Evolutionary conservation across 2,797 vertebrate genomes (phyloP).

Genomic region (Chrysolophus pictus): DNA sequence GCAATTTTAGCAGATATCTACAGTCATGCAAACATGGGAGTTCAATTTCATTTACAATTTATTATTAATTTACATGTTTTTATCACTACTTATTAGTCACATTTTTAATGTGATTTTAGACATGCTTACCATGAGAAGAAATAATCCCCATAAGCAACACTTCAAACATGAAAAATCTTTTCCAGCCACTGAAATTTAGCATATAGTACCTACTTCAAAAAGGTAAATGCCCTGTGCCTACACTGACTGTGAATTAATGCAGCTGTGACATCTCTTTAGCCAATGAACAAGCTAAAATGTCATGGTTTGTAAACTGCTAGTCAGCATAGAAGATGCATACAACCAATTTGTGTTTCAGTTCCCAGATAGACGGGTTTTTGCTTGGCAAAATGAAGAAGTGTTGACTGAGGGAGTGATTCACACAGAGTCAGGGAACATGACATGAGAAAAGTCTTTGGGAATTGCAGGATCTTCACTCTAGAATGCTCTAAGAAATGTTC

Average conservation of each 20-base stretch:
- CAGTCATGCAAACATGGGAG: background rate
- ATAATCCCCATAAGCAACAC: background rate
- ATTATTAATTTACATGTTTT: background rate
- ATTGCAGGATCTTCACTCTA: background rate
- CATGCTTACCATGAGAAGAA: background rate
- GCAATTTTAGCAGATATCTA: background rate
- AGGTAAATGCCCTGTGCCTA: background rate
- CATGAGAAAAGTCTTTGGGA: background rate
- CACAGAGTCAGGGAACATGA: background rate
- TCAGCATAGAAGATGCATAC: background rate
- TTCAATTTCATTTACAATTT: background rate
- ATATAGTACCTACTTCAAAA: background rate
- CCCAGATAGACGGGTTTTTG: background rate
- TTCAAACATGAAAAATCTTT: background rate
- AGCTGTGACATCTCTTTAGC: background rate
- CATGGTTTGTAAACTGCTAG: constrained; percentile 1
- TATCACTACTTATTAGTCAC: background rate
- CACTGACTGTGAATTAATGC: background rate
- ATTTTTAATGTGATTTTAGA: background rate
- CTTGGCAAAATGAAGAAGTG: background rate
- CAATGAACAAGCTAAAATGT: background rate
- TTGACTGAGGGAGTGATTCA: background rate
- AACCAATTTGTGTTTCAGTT: background rate
- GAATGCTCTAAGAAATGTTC: background rate
- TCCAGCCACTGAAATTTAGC: background rate